These are phyloP conservation scores for Parasteatoda lunata DNA, from an alignment of 2,888 invertebrate species.

Conservation along the genomic window DNA sequence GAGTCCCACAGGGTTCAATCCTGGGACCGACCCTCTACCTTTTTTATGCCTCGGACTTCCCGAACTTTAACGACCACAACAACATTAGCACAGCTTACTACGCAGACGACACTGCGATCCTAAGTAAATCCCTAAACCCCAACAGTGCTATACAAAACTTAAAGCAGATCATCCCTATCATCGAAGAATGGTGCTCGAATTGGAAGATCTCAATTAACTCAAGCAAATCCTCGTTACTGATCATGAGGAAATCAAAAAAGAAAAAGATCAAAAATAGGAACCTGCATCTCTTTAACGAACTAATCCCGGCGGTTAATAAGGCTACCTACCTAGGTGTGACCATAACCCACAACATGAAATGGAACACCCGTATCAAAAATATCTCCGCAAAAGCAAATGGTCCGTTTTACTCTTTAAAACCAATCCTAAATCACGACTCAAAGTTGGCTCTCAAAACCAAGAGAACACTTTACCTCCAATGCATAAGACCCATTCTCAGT, in stretches of 20 bases:
- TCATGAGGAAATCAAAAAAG: not conserved
- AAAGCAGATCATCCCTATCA: not conserved
- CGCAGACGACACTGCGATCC: not conserved
- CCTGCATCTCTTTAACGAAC: not conserved
- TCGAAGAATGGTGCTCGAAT: not conserved
- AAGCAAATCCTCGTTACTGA: not conserved
- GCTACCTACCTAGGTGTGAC: not conserved
- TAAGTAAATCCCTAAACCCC: not conserved
- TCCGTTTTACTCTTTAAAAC: not conserved
- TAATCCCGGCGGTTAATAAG: not conserved
- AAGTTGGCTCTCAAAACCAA: not conserved
- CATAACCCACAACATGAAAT: not conserved
- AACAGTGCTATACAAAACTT: not conserved
- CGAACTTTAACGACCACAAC: not conserved
- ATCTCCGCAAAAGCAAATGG: not conserved
- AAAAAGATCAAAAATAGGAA: not conserved
- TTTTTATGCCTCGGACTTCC: not conserved
- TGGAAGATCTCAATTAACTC: not conserved
- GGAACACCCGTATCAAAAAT: not conserved
- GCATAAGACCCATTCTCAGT: not conserved
- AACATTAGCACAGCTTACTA: not conserved
- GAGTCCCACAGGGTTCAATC: not conserved
- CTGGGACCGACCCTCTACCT: not conserved
- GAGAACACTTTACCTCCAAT: not conserved
- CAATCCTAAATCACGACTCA: not conserved